phyloP scores from a whole-genome alignment of 2,888 invertebrate species.

The Lochmaea crataegi region DNA sequence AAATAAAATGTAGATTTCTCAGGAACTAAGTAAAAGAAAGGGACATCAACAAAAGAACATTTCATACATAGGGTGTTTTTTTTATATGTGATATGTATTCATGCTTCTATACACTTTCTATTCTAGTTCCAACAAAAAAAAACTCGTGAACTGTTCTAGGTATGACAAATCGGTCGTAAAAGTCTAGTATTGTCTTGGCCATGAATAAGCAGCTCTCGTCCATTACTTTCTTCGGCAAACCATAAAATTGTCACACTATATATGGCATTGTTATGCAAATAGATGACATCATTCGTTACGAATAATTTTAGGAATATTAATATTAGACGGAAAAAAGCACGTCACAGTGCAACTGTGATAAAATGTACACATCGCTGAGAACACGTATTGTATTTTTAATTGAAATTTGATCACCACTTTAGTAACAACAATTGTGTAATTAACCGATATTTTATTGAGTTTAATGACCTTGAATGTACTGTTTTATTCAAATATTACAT shows the following conservation, averaged over 20 bases:
- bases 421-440: background rate
- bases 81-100: too few relatives aligned
- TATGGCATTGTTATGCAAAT: slow-evolving; percentile 36
- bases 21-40: too few relatives aligned
- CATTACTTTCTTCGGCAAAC: slow-evolving; percentile 22
- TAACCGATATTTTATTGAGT: background rate
- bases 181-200: background rate
- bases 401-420: background rate
- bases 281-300: slow-evolving; percentile 34
- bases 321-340: background rate
- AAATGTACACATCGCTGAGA: background rate
- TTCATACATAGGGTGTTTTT: too few relatives aligned
- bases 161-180: background rate
- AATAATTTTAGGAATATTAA: background rate
- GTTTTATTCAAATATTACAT: too few relatives aligned
- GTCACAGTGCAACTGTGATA: background rate
- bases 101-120: background rate
- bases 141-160: background rate
- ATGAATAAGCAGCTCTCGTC: slow-evolving; percentile 5
- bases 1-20: too few relatives aligned
- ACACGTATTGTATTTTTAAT: slow-evolving; percentile 1
- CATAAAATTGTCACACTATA: slow-evolving; percentile 26
- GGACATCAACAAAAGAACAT: too few relatives aligned
- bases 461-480: background rate
- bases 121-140: background rate